A percentile compares a stretch with the other conserved stretches of the same genome.
phyloP scores from a whole-genome alignment of 2,888 invertebrate genomes.

The Napeogenes inachia region DNA sequence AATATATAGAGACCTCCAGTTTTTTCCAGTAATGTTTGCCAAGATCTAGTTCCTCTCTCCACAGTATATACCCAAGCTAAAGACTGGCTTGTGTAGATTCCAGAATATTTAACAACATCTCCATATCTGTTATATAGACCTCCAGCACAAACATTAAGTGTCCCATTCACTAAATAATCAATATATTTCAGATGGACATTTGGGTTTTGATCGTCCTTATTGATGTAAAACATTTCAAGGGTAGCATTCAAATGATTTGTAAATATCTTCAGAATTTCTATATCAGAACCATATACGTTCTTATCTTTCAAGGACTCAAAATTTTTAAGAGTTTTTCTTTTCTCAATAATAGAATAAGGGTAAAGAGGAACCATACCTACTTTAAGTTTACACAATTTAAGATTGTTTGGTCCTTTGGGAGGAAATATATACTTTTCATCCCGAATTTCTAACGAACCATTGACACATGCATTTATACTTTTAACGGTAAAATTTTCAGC shows the following conservation, averaged over 20 bases:
- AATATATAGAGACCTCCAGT: conserved; percentile 51
- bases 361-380: conserved; percentile 48
- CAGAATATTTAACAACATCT: conserved; percentile 55
- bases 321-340: conserved; percentile 37
- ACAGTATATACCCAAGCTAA: conserved; percentile 54
- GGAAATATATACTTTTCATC: conserved; percentile 38
- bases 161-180: conserved; percentile 48
- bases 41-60: conserved; percentile 46
- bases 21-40: conserved; percentile 48
- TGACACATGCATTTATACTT: conserved; percentile 41
- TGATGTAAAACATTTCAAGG: conserved; percentile 44
- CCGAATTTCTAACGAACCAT: conserved; percentile 34
- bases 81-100: conserved; percentile 49
- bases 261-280: conserved; percentile 55
- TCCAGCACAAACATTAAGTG: conserved; percentile 55
- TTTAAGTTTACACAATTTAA: conserved; percentile 52
- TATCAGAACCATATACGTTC: conserved; percentile 47
- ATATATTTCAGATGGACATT: conserved; percentile 38
- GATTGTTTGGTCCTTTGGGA: conserved; percentile 40
- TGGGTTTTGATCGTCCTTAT: conserved; percentile 41
- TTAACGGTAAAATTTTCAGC: conserved; percentile 28
- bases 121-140: conserved; percentile 56
- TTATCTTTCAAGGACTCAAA: conserved; percentile 41
- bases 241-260: conserved; percentile 49
- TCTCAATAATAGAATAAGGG: conserved; percentile 47